Evolutionary conservation across 2,888 invertebrate species (phyloP), one percentile per base, ranked within the genome.

Genomic region (Eremobia ochroleuca): DNA sequence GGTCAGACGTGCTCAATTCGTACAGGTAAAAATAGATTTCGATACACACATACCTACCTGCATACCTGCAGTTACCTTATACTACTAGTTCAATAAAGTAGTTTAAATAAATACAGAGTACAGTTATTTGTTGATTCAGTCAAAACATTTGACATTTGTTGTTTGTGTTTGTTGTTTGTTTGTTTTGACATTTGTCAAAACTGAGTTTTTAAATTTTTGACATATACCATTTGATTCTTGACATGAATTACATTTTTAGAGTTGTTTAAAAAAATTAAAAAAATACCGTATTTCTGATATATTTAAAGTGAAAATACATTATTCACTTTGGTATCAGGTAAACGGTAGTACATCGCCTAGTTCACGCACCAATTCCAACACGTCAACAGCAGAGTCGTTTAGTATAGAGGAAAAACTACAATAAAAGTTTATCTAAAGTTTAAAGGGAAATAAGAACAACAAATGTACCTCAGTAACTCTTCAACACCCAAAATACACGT

Each of bases 361-460:
- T 59, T 49, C 49, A 28, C 25, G 58, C 18, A 69, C 46, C 69
- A 81, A 66, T 81, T 61, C 46, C 25, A 70, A 80, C 28, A 46
- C 67, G 80, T 55, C 76, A 76, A 46, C 66, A 21, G 46, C 76
- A 81, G 73, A 34, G 8, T 61, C 55, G 25, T 25, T 81, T 75
- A 62, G 46, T 76, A 58, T 66, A 55, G 28, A 75, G 46, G 34
- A 40, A 74, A 74, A 55, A 62, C 55, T 28, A 37, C 37, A 40
- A 11, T 13, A 40, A 64, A 62, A 77, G 46, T 25, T 31, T 1
- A 59, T 59, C 21, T 13, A 34, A 18, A 25, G 21, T 52, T 55
- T 25, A 59, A 8, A 4, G 21, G 37, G 46, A 37, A 55, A 70
- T 43, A 31, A n/a, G 11, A 37, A 31, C 1, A 49, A 31, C n/a